These are phyloP conservation scores for Lepilemur ruficaudatus DNA, from an alignment of 2,797 vertebrate species.

Conservation along the genomic window DNA sequence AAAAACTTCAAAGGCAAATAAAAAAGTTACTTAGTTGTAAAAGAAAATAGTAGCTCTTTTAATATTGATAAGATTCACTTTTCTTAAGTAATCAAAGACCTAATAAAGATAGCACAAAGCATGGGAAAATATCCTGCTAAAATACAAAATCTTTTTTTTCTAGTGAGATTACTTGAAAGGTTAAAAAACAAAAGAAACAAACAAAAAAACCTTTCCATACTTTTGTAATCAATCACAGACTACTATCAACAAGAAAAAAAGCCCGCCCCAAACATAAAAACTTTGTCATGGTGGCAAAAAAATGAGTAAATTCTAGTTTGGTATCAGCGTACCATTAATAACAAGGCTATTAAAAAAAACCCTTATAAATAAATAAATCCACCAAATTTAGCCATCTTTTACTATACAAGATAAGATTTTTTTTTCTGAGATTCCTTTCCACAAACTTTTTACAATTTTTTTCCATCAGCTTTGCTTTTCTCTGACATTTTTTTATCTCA, in stretches of 20 bases:
- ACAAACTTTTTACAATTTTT: not conserved
- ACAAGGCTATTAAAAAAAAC: not conserved
- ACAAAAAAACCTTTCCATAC: not conserved
- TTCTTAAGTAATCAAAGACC: not conserved
- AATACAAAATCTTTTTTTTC: not conserved
- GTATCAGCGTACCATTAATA: not conserved
- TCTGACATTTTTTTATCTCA: not conserved
- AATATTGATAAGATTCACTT: not conserved
- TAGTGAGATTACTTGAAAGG: not conserved
- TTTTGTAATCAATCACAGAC: not conserved
- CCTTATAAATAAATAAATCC: not conserved
- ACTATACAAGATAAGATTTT: not conserved
- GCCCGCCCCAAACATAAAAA: not conserved
- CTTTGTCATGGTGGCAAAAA: not conserved
- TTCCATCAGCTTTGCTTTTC: not conserved
- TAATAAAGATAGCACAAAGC: not conserved
- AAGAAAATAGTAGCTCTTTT: not conserved
- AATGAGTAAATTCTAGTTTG: not conserved
- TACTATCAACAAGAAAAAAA: not conserved
- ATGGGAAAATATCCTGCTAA: not conserved
- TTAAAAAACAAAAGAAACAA: not conserved
- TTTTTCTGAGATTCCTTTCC: not conserved
- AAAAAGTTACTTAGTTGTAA: not conserved
- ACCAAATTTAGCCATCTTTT: not conserved
- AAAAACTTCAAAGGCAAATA: not conserved